phyloP scores from a whole-genome alignment of 2,888 invertebrate genomes.

The Timema podura region DNA sequence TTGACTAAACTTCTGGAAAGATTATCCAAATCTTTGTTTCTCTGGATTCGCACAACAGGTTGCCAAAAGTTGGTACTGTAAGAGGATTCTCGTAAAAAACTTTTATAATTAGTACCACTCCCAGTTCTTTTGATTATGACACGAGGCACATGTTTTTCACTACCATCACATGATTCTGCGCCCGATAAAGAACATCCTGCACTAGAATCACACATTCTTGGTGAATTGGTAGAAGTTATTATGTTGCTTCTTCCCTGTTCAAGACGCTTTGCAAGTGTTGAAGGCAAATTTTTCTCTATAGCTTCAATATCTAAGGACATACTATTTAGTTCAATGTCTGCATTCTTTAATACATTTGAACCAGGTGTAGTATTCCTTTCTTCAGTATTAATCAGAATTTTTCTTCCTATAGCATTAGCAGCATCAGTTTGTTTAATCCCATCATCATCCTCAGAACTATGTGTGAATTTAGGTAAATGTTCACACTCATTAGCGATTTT shows the following conservation, averaged over 20 bases:
- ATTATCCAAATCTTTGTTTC: constrained; percentile 22
- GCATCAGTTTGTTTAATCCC: not conserved
- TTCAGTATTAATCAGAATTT: too few species aligned
- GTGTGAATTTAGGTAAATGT: not conserved
- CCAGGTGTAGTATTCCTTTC: too few species aligned
- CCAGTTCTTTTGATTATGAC: constrained; percentile 28
- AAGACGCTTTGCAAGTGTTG: too few species aligned
- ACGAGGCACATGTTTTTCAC: constrained; percentile 19
- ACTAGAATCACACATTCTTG: too few species aligned
- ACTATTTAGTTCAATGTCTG: too few species aligned
- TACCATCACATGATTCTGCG: not conserved
- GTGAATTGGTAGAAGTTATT: too few species aligned
- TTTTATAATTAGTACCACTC: constrained; percentile 25
- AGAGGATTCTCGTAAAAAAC: constrained; percentile 22
- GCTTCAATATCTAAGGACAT: too few species aligned
- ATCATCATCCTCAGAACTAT: not conserved
- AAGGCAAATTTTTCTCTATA: too few species aligned
- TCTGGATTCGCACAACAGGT: constrained; percentile 26
- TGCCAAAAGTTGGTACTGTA: constrained; percentile 21
- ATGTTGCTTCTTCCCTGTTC: too few species aligned
- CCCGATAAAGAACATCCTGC: too few species aligned
- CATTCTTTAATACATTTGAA: too few species aligned
- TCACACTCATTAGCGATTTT: not conserved
- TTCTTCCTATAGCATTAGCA: not conserved
- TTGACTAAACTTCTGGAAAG: constrained; percentile 19